Base-by-base conservation (phyloP, 2,888 invertebrate genomes). In the Ommatoiulus sabulosus region DNA sequence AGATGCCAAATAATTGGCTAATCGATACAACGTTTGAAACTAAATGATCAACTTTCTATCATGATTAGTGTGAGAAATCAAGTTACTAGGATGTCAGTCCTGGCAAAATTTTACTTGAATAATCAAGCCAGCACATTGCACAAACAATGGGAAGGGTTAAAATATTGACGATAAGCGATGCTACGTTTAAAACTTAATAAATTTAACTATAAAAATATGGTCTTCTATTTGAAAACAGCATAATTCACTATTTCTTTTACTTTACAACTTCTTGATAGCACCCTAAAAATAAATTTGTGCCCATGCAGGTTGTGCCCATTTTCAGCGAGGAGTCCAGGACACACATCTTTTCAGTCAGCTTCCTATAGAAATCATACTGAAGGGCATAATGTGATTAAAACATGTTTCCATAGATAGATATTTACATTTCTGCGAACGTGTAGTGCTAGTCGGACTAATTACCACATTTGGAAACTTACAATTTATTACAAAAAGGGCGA, bases 171-270 rank as follows among this genome's bases (percentile, higher is more conserved):
- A 20, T 72, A 24, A 8, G 24, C 72, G 24, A 2, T 20, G 20
- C 24, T 72, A 72, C 24, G 10, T 72, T 72, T 72, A 24, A 72
- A 72, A 72, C 20, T 72, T 24, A 72, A 72, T 72, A 72, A 24
- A 72, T 72, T 63, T 24, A 72, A 72, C 72, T 72, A 72, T 72
- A 72, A 72, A 72, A 72, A 72, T 72, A 72, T 72, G 72, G 72
- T 72, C 24, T 10, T 72, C 72, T 72, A 72, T 72, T 72, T 72
- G 72, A 17, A 72, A 72, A 24, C 20, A 8, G 72, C 72, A 24
- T 20, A 63, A 63, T 63, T 63, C n/a, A 8, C n/a, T 72, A 72
- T n/a, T 72, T 72, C 20, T 72, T 8, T 72, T n/a, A 20, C 72
- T 20, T 35, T 35, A 20, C 24, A 24, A 72, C 72, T n/a, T 72